These are phyloP conservation scores for Rhagoletis pomonella DNA, from an alignment of 1,140 invertebrate genomes.

Conservation along the genomic window DNA sequence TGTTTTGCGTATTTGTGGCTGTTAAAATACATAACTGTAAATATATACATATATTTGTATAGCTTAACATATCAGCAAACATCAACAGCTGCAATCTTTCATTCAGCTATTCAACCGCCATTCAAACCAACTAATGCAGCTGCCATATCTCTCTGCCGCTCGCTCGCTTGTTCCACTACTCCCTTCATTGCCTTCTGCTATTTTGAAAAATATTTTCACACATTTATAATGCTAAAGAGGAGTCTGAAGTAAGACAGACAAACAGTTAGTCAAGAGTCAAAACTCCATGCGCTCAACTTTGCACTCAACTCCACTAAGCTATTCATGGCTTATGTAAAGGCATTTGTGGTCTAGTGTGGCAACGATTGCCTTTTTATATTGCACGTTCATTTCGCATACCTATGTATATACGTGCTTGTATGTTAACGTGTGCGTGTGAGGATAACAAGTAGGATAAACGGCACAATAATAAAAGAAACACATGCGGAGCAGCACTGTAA, in stretches of 20 bases:
- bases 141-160: not conserved
- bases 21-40: too few species aligned
- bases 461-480: slow-evolving; percentile 21
- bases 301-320: slow-evolving; percentile 42
- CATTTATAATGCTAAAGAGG: slow-evolving; percentile 25
- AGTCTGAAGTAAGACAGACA: slow-evolving; percentile 41
- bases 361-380: slow-evolving; percentile 51
- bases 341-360: slow-evolving; percentile 37
- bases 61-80: slow-evolving; percentile 31
- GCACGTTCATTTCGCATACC: slow-evolving; percentile 24
- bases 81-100: slow-evolving; percentile 39
- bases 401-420: not conserved
- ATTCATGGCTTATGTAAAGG: slow-evolving; percentile 43
- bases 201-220: slow-evolving; percentile 30
- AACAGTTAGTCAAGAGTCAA: slow-evolving; percentile 49
- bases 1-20: too few species aligned
- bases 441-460: slow-evolving; percentile 31
- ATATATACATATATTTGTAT: too few species aligned
- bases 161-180: not conserved
- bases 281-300: slow-evolving; percentile 4
- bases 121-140: slow-evolving; percentile 45
- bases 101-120: slow-evolving; percentile 5
- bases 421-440: not conserved
- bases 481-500: not conserved
- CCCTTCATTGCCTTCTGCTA: not conserved